Conservation (phyloP, 2,113 vertebrate genomes). For the Craseonycteris thonglongyai region DNA sequence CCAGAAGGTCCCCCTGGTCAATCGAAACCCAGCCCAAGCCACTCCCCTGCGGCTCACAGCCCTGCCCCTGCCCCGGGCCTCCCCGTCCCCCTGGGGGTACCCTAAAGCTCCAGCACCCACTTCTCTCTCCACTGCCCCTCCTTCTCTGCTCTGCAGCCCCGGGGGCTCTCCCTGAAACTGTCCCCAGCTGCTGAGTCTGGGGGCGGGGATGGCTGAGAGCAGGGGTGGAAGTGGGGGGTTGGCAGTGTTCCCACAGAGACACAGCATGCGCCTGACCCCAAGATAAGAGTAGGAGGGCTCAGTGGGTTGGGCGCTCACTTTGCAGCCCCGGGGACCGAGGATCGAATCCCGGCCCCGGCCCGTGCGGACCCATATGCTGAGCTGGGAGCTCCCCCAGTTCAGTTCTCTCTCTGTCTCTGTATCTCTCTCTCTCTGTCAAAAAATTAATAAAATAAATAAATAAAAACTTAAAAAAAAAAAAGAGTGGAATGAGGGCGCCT, state of each 20-base stretch:
- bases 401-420: too few species aligned
- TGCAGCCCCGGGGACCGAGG: too few species aligned
- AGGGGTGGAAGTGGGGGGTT: too few species aligned
- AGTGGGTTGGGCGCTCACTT: too few species aligned
- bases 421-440: too few species aligned
- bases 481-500: background rate
- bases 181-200: background rate
- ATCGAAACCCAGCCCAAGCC: background rate
- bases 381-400: too few species aligned
- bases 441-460: too few species aligned
- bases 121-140: background rate
- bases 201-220: background rate
- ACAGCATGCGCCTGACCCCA: accelerated
- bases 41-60: background rate
- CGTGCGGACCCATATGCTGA: too few species aligned
- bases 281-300: background rate
- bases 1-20: background rate
- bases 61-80: accelerated
- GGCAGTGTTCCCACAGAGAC: background rate
- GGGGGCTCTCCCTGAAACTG: background rate
- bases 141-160: background rate
- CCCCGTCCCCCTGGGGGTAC: too few species aligned
- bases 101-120: background rate
- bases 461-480: too few species aligned
- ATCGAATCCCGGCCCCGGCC: too few species aligned